Conservation (phyloP, 2,113 vertebrate species). For the Oxyura jamaicensis region DNA sequence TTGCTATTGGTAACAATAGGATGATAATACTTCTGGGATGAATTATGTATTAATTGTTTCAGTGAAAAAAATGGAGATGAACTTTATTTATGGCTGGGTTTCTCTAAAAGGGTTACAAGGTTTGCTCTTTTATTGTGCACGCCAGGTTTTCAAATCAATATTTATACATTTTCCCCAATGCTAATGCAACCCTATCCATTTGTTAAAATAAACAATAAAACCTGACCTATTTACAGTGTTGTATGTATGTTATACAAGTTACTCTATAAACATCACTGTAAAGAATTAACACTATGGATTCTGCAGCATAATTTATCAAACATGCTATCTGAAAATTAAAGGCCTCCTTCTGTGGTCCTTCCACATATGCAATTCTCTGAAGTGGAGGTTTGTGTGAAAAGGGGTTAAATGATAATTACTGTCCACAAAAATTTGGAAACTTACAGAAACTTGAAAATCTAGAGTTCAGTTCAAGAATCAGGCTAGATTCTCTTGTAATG, state of each 20-base stretch:
- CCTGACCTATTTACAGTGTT: slow-evolving; percentile 75
- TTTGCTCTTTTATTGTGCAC: slow-evolving; percentile 77
- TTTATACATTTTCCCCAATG: slow-evolving; percentile 83
- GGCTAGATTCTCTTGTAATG: not conserved
- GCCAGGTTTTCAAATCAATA: slow-evolving; percentile 85
- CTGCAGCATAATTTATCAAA: slow-evolving; percentile 24
- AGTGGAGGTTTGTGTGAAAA: not conserved
- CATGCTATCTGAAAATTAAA: slow-evolving; percentile 20
- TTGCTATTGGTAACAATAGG: slow-evolving; percentile 49
- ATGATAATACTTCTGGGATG: slow-evolving; percentile 72
- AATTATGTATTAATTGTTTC: slow-evolving; percentile 85
- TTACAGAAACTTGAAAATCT: not conserved
- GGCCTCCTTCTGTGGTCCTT: not conserved
- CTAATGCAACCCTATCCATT: slow-evolving; percentile 80
- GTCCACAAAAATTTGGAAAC: not conserved
- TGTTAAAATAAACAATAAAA: slow-evolving; percentile 83
- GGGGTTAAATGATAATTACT: not conserved
- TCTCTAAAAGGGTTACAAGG: slow-evolving; percentile 85
- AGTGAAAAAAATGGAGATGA: slow-evolving; percentile 70
- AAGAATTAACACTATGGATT: slow-evolving; percentile 48
- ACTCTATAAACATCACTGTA: slow-evolving; percentile 30
- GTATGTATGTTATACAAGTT: slow-evolving; percentile 27
- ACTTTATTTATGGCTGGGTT: slow-evolving; percentile 81
- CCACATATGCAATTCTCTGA: not conserved
- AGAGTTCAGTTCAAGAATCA: not conserved